Percentiles rank a stretch among this genome's conserved stretches.
Evolutionary conservation across 2,797 vertebrate genomes (phyloP).

Genomic region (Hippoglossus hippoglossus): DNA sequence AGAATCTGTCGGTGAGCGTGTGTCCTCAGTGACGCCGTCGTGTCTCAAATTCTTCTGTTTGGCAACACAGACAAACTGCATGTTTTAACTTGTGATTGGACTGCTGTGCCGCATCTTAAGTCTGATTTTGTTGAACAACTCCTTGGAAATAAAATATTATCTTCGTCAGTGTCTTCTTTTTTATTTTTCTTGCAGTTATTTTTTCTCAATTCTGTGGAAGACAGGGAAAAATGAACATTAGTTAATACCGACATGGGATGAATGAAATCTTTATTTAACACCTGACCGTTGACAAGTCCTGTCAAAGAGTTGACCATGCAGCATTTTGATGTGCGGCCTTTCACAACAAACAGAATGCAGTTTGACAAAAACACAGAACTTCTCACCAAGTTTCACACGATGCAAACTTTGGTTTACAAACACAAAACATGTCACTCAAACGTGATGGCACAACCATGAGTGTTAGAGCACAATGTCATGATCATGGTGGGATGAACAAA

Average conservation of each 20-base stretch:
- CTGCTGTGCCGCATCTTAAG: constrained; percentile 49
- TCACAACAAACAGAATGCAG: constrained; percentile 40
- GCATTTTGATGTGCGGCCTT: constrained; percentile 50
- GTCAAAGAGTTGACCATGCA: constrained; percentile 60
- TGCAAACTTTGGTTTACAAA: constrained; percentile 26
- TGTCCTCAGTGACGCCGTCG: constrained; percentile 31
- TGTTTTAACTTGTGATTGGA: constrained; percentile 49
- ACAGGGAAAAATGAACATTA: constrained; percentile 10
- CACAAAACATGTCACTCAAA: constrained; percentile 49
- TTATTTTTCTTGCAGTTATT: constrained; percentile 65
- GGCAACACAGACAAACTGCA: constrained; percentile 62
- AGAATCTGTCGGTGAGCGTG: constrained; percentile 42
- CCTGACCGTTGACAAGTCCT: constrained; percentile 1
- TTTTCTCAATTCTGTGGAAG: constrained; percentile 76
- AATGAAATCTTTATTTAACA: not conserved
- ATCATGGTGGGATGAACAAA: constrained; percentile 56
- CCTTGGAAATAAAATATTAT: constrained; percentile 64
- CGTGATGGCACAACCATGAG: constrained; percentile 43
- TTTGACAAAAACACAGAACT: constrained; percentile 13
- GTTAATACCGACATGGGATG: not conserved
- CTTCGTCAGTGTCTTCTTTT: constrained; percentile 62
- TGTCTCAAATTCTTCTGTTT: constrained; percentile 59
- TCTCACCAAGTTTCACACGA: constrained; percentile 23
- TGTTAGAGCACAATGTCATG: constrained; percentile 46
- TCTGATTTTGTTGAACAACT: constrained; percentile 61